Evolutionary conservation across 2,888 invertebrate species (phyloP), one percentile per base, ranked within the genome.

Genomic region (Abscondita cerata): DNA sequence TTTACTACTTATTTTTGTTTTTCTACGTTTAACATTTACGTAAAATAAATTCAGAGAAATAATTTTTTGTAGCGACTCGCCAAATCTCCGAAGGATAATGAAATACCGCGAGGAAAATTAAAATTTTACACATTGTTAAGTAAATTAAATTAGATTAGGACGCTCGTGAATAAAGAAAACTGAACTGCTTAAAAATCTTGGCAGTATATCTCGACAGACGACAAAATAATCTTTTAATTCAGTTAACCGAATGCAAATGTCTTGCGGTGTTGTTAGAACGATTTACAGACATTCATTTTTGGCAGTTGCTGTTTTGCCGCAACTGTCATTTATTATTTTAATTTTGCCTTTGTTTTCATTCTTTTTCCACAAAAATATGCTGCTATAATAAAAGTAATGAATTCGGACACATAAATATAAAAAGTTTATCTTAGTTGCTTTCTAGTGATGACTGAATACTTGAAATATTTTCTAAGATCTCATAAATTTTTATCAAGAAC

Each of bases 171-270:
- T 61, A 58, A n/a, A 62, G 58, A 60, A 59, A 58, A 54, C 64
- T 53, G 44, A 52, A 57, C 53, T 57, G 44, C 50, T 69, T 67
- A 67, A 68, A 68, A 70, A 71, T 69, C 69, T 71, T 68, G 68
- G 67, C 68, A 67, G 65, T 66, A 66, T 64, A 66, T 69, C 67
- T 63, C 41, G 68, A 67, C 70, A 65, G 67, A 66, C 58, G 68
- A 68, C 71, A 68, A 70, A 68, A 68, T 71, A 70, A 71, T 70
- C 71, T 69, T 67, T n/a, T 71, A 71, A 71, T 71, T 71, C 71
- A 67, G 67, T 70, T 70, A 69, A 68, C 65, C 64, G 62, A 70
- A 70, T 69, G 69, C 70, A 70, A 68, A 68, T 68, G 66, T 68
- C 70, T 68, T 66, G 65, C 62, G 70, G 68, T 68, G 68, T 59